Evolutionary conservation across 1,140 invertebrate species (phyloP), one percentile per base, ranked within the genome.

Genomic region (Neelides sp.): DNA sequence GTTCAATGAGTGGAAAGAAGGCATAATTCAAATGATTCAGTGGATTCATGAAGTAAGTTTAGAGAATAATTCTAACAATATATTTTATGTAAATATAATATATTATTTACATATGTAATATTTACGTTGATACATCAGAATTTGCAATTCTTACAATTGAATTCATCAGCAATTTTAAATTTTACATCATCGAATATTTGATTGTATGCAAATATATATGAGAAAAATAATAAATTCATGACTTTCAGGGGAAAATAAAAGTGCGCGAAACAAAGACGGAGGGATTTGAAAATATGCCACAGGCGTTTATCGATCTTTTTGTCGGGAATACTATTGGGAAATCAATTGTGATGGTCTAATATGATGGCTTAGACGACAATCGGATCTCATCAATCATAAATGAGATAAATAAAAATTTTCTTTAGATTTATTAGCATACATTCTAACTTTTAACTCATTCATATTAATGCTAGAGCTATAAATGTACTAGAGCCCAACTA

Each of bases 41-140:
- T 79, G 77, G 75, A 68, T 80, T 47, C 64, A 70, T 54, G 73
- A 80, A 50, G 72, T 73, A 59, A 54, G 47, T 50, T 19, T 26
- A 19, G 32, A 13, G 69, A 71, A 68, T 75, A 30, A 52, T 64
- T 24, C 66, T 3, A n/a, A n/a, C n/a, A n/a, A n/a, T n/a, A n/a
- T n/a, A n/a, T n/a, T 17, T 37, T 4, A 19, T 17, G 7, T 7
- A n/a, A 8, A 35, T 7, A 12, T 4, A 5, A 15, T 50, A 23
- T 44, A 47, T 23, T 19, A 24, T 3, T 32, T 26, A 28, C n/a
- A 40, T 4, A n/a, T 41, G 12, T 19, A 8, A 24, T 34, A 2
- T 17, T n/a, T 32, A 4, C 7, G 12, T n/a, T 44, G 4, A 4
- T n/a, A 45, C 5, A 45, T 8, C 13, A 10, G 24, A 28, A 30